Conservation (phyloP, 2,888 invertebrate genomes). For the Sesamia inferens region DNA sequence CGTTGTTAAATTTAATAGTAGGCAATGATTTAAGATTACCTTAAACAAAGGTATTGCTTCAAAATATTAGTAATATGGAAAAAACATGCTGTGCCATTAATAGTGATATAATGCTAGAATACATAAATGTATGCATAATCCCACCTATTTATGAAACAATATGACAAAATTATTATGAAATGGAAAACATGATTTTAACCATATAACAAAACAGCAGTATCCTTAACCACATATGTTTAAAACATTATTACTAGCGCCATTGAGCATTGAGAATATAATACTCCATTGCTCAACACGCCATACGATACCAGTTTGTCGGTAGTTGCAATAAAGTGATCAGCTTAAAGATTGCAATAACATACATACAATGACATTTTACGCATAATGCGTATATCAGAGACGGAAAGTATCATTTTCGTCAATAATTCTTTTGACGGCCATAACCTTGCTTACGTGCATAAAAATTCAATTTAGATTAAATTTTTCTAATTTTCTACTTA, state of each 20-base stretch:
- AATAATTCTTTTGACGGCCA: not conserved
- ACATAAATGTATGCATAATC: not conserved
- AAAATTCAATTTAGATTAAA: too few species aligned
- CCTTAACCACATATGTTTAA: slow-evolving; percentile 28
- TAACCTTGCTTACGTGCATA: too few species aligned
- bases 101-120: not conserved
- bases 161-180: not conserved
- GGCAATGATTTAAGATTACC: too few species aligned
- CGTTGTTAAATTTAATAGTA: too few species aligned
- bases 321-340: slow-evolving; percentile 43
- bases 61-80: too few species aligned
- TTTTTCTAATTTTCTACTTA: not conserved
- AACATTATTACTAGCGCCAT: slow-evolving; percentile 31
- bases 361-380: slow-evolving; percentile 7
- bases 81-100: not conserved
- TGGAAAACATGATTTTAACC: not conserved
- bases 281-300: slow-evolving; percentile 37
- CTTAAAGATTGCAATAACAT: slow-evolving; percentile 25
- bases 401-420: not conserved
- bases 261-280: slow-evolving; percentile 28
- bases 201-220: not conserved
- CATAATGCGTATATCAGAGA: not conserved
- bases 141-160: too few species aligned
- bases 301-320: slow-evolving; percentile 44
- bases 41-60: too few species aligned